Conservation (phyloP, 2,888 invertebrate genomes). For the Dicyrtomina minuta region DNA sequence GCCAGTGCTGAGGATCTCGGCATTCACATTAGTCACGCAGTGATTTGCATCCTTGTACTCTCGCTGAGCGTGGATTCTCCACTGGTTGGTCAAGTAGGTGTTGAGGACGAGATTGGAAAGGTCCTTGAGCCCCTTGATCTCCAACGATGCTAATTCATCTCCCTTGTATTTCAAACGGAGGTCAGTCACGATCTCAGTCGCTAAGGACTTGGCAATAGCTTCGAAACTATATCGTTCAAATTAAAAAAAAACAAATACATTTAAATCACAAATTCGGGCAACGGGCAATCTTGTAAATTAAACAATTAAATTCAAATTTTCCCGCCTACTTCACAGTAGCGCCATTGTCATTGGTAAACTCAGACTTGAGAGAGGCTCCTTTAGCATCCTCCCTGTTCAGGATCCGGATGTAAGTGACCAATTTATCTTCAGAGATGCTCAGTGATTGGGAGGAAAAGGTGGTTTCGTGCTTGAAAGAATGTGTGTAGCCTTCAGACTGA, state of each 20-base stretch:
- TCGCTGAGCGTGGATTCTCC: conserved; percentile 4
- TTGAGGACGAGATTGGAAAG: too few species aligned
- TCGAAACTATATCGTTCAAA: conserved; percentile 6
- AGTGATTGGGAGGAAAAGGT: neutral
- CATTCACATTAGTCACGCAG: conserved; percentile 18
- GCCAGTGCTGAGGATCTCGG: conserved; percentile 18
- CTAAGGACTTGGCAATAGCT: neutral
- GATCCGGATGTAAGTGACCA: neutral
- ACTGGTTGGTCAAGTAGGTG: neutral
- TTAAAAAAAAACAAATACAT: neutral
- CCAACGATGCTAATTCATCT: neutral
- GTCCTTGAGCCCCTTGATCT: neutral
- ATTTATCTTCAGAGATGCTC: neutral
- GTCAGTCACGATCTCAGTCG: neutral
- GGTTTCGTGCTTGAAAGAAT: conserved; percentile 13
- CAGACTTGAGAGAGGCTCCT: conserved; percentile 10
- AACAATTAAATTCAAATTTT: too few species aligned
- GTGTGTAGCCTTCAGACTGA: conserved; percentile 10
- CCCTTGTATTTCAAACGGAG: neutral
- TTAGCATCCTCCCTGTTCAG: neutral
- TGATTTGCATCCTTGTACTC: neutral
- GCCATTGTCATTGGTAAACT: neutral
- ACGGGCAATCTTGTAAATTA: neutral
- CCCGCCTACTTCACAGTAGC: neutral
- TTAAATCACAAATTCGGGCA: neutral